Conservation (phyloP, 1,140 invertebrate genomes). For the Zophobas morio region DNA sequence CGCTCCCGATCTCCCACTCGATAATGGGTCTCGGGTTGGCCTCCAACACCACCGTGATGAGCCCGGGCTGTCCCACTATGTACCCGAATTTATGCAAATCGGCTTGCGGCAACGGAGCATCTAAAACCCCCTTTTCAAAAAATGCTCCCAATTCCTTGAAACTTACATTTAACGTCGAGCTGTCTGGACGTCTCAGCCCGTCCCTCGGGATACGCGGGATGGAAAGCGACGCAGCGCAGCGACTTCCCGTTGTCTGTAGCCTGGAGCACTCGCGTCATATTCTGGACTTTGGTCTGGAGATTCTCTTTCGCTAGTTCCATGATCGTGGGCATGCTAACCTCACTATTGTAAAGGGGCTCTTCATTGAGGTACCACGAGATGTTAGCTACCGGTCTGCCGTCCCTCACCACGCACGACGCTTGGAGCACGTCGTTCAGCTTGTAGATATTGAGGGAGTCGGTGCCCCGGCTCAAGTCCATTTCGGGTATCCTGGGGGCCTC, state of each 20-base stretch:
- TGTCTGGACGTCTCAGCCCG: constrained; percentile 69
- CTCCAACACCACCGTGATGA: constrained; percentile 78
- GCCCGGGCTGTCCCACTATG: constrained; percentile 77
- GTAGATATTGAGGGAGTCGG: constrained; percentile 67
- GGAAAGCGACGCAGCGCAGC: constrained; percentile 76
- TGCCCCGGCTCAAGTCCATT: constrained; percentile 70
- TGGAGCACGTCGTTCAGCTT: constrained; percentile 74
- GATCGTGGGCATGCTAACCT: constrained; percentile 70
- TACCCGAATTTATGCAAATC: constrained; percentile 79
- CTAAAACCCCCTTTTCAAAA: constrained; percentile 66
- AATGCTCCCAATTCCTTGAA: background rate
- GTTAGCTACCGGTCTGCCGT: constrained; percentile 80
- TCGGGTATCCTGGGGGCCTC: constrained; percentile 74
- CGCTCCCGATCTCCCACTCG: constrained; percentile 76
- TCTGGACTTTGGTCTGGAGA: constrained; percentile 74
- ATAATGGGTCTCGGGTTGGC: constrained; percentile 78
- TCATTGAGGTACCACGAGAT: constrained; percentile 80
- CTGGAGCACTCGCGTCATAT: constrained; percentile 73
- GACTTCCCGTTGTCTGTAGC: constrained; percentile 77
- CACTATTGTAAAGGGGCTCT: constrained; percentile 71
- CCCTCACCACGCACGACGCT: constrained; percentile 77
- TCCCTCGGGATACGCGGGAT: constrained; percentile 72
- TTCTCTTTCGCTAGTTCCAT: constrained; percentile 68
- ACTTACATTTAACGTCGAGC: constrained; percentile 77
- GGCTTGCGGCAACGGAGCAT: constrained; percentile 73